Evolutionary conservation across 2,797 vertebrate genomes (phyloP), one percentile per base, ranked within the genome.

Genomic region (Epinephelus awoara): DNA sequence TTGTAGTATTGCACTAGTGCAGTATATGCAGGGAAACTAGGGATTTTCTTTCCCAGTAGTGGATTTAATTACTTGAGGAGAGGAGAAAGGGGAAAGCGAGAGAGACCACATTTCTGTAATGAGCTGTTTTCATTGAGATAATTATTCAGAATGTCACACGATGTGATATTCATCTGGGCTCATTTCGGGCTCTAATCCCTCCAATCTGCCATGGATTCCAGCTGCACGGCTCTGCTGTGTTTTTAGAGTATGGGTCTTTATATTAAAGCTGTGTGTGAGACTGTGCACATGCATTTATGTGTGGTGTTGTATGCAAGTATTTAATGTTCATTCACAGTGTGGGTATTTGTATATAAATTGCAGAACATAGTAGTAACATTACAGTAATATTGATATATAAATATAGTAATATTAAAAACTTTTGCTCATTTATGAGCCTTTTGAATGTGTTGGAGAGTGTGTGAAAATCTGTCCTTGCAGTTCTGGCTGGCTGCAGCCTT

Each of bases 71-170:
- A 69, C 84, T 86, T 64, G 72, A 79, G 68, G 10, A 49, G 63
- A 64, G 47, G 23, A 19, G 56, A 61, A 47, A 21, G 51, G 13
- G 58, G 29, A 21, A 42, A 50, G 62, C 63, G 25, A 59, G 61
- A 72, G 57, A 73, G 70, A 75, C 44, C 73, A 71, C 75, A 85
- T 85, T 84, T 89, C 91, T 92, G 78, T 91, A 92, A 92, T 89
- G 85, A 90, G 75, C 90, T 81, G 80, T 91, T 94, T 93, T 93
- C 93, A 93, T 67, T 92, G 83, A 94, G 93, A 90, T 91, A 92
- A 93, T 94, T 91, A 93, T 91, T 94, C 91, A 93, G 87, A 88
- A 86, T 92, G 91, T 92, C 88, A 93, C 82, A 82, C 70, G 54
- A 81, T 85, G 88, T 89, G 91, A 92, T 92, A 90, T 88, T 91